Base-by-base conservation (phyloP, 2,888 invertebrate species). In the Amphipoea oculea region DNA sequence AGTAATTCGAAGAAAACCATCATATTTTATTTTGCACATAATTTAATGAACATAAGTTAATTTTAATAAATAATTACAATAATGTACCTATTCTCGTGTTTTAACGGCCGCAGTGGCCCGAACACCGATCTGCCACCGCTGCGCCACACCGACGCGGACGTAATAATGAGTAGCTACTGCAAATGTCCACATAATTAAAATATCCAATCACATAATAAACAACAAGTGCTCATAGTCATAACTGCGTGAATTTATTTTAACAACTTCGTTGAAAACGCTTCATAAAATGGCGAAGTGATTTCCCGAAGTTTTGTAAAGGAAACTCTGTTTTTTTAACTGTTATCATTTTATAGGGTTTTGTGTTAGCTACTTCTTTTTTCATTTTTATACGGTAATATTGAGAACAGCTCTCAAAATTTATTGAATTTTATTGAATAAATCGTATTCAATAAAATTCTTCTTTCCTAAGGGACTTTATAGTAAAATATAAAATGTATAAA, bases 131-230 rank as follows among this genome's bases (percentile, higher is more conserved):
- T 65, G 40, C 65, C 12, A n/a, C 60, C 62, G 42, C 42, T 12
- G 12, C 60, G 54, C 11, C 45, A 57, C 67, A 36, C 4, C 6
- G 29, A 14, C 62, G 73, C 66, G 54, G 0, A 11, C 54, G 14
- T 63, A 67, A 65, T 63, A 67, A 65, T 66, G 48, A 62, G 23
- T 42, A 36, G 23, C 14, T 67, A 51, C 60, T 60, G 23, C 54
- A 54, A 69, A 71, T 51, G 54, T 71, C 7, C 70, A 79, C 70
- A 66, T 87, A 72, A 84, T 84, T 87, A 87, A 87, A 87, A 79
- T 65, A 76, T 79, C 71, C 60, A 71, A 62, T 67, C 29, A 40
- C 62, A 51, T 67, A 66, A 54, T 75, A 73, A 75, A 78, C 75
- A 85, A 71, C 60, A 66, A 66, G 48, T 48, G 62, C 36, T 68